Base-by-base conservation (phyloP, 2,113 vertebrate genomes). In the Microtus pennsylvanicus region DNA sequence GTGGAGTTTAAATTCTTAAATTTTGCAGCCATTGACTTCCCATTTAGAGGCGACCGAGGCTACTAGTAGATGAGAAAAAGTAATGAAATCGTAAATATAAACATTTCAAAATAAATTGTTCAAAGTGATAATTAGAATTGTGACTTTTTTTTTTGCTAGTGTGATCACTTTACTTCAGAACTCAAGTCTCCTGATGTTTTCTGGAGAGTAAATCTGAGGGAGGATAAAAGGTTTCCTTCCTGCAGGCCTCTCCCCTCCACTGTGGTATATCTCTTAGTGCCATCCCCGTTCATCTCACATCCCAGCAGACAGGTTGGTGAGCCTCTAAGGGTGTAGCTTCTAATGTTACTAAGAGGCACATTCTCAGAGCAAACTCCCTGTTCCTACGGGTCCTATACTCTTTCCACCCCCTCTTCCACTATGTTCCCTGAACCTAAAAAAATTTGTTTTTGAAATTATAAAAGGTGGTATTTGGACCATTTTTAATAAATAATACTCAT, bases 21-120 rank as follows among this genome's bases (percentile, higher is more conserved):
- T 95, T 63, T 13, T 45, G 1, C 42, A 45, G 67, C 42, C 50
- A 50, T 19, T 11, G 76, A 3, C 33, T 78, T 94, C 52, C 61
- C 52, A 47, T 35, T 75, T 50, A 38, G 4, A 78, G 52, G 24
- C 28, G 95, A 86, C 50, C 22, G 4, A 78, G 52, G 24, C 28
- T 96, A 86, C 50, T 28, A 87, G 35, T 16, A 92, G 69, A 65
- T 97, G 26, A 74, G 9, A 74, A 74, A 22, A 74, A 87, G 5
- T 52, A 82, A 82, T 83, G n/a, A 93, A 95, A 89, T n/a, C 72
- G 38, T 69, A 63, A 90, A 78, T 78, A 3, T 94, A n/a, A 86
- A 70, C 26, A 70, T 94, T 90, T 91, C 58, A 9, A 42, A 94
- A 94, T 92, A 30, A 92, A 69, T 4, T 78, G 0, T 55, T 96